These are phyloP conservation scores for Ammodramus savannarum DNA, from an alignment of 2,113 vertebrate species.

Conservation along the genomic window DNA sequence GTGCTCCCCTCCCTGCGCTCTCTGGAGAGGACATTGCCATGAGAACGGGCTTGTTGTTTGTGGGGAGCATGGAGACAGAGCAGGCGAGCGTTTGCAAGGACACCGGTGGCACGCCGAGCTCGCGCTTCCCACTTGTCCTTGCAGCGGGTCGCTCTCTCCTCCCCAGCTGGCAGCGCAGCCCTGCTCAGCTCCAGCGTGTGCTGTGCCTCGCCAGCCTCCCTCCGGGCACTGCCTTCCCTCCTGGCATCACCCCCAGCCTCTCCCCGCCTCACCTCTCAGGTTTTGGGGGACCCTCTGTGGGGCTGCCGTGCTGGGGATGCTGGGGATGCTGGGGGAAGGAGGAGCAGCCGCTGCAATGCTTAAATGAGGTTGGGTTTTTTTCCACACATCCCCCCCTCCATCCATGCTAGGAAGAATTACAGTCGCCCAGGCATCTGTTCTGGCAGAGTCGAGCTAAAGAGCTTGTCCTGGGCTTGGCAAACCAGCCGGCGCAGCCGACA, in stretches of 20 bases:
- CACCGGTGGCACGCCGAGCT: background rate
- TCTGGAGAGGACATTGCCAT: constrained; percentile 3
- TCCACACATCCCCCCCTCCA: background rate
- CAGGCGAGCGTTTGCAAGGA: constrained; percentile 29
- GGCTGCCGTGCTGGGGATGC: rapidly evolving
- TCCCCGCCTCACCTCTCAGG: rapidly evolving
- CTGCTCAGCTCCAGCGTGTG: background rate
- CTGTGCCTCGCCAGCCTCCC: background rate
- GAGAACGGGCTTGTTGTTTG: constrained; percentile 8
- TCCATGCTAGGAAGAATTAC: constrained; percentile 38
- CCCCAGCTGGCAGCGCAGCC: constrained; percentile 29
- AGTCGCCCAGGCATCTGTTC: constrained; percentile 52
- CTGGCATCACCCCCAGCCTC: background rate
- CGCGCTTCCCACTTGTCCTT: constrained; percentile 50
- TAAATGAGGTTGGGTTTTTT: background rate
- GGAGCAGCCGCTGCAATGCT: background rate
- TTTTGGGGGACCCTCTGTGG: background rate
- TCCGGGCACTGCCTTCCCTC: background rate
- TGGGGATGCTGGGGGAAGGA: background rate
- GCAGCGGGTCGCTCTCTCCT: constrained; percentile 46
- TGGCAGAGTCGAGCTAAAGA: constrained; percentile 50
- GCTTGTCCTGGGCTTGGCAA: constrained; percentile 62
- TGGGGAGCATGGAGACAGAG: constrained; percentile 3
- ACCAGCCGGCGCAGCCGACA: constrained; percentile 23
- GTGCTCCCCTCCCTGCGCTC: background rate